These are phyloP conservation scores for Drosophila biarmipes DNA, from an alignment of 1,140 invertebrate genomes.

Conservation along the genomic window DNA sequence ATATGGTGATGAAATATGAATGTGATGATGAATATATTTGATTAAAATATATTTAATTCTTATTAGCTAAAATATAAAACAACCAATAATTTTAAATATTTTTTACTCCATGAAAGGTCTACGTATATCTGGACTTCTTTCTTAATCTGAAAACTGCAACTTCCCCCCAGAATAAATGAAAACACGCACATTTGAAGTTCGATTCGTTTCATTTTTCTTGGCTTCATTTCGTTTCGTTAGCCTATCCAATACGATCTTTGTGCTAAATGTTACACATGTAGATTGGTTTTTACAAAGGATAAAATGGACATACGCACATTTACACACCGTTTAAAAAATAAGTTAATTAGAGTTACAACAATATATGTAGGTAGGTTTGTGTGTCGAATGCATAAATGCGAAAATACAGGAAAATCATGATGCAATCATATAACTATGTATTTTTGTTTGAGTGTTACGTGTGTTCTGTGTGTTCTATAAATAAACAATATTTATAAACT, in stretches of 20 bases:
- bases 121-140: neutral
- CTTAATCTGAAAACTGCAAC: neutral
- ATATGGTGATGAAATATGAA: no score
- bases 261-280: conserved; percentile 20
- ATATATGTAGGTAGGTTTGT: conserved; percentile 51
- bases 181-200: conserved; percentile 22
- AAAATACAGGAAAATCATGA: conserved; percentile 67
- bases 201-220: conserved; percentile 32
- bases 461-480: conserved; percentile 23
- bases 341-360: conserved; percentile 74
- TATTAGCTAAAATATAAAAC: neutral
- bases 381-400: conserved; percentile 78
- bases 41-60: no score
- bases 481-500: conserved; percentile 48
- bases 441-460: conserved; percentile 13
- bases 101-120: neutral
- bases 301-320: conserved; percentile 70
- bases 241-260: conserved; percentile 43
- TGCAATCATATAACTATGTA: conserved; percentile 22
- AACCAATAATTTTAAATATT: neutral
- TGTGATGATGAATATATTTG: no score
- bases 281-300: conserved; percentile 62
- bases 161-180: conserved; percentile 13
- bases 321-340: conserved; percentile 73
- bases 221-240: conserved; percentile 36